phyloP scores from a whole-genome alignment of 2,888 invertebrate genomes.

The Agrotis puta region DNA sequence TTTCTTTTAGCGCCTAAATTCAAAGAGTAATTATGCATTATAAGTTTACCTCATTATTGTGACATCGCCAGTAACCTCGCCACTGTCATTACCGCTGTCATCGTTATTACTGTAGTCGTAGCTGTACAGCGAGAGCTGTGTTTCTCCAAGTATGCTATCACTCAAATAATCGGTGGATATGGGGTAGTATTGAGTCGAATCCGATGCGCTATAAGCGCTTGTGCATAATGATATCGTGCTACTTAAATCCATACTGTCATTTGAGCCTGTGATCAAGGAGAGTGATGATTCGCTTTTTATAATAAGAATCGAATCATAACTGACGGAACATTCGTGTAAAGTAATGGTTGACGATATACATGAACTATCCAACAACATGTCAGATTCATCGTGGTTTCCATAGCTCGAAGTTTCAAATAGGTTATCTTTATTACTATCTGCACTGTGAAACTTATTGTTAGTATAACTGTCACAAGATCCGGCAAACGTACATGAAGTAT shows the following conservation, averaged over 20 bases:
- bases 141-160: conserved; percentile 43
- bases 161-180: conserved; percentile 33
- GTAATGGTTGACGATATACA: conserved; percentile 7
- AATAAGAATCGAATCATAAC: conserved; percentile 66
- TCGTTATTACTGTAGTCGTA: conserved; percentile 45
- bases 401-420: not conserved
- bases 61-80: conserved; percentile 37
- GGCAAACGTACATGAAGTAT: conserved; percentile 4
- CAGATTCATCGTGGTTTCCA: conserved; percentile 6
- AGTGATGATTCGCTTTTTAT: conserved; percentile 72
- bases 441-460: not conserved
- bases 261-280: conserved; percentile 64
- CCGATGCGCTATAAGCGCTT: conserved; percentile 60
- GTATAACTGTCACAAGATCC: not conserved
- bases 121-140: conserved; percentile 50
- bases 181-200: conserved; percentile 59
- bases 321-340: conserved; percentile 49
- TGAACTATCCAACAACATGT: not conserved
- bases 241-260: conserved; percentile 58
- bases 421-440: conserved; percentile 16
- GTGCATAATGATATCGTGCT: conserved; percentile 67
- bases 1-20: too few species aligned
- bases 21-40: not conserved
- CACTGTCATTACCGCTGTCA: conserved; percentile 29
- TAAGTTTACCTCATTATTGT: conserved; percentile 55